Conservation (phyloP, 2,113 vertebrate species). For the Oxygymnocypris stewartii region DNA sequence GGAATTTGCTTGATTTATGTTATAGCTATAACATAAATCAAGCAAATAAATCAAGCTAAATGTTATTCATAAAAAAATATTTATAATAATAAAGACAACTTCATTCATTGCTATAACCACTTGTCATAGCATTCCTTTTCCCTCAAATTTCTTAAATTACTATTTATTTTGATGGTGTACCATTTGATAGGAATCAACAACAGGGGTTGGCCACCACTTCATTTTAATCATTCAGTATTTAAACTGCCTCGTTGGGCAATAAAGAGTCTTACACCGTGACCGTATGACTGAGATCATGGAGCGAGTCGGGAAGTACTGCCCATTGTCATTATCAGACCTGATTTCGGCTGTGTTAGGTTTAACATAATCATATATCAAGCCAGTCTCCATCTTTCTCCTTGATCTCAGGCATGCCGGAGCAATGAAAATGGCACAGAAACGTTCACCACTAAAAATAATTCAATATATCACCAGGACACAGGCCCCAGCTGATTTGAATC, state of each 20-base stretch:
- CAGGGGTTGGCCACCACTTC: background rate
- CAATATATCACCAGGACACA: conserved; percentile 45
- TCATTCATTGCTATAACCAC: too few relatives aligned
- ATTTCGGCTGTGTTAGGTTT: conserved; percentile 52
- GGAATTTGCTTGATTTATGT: too few relatives aligned
- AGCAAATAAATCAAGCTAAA: too few relatives aligned
- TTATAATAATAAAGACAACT: too few relatives aligned
- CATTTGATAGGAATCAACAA: background rate
- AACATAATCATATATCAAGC: conserved; percentile 47
- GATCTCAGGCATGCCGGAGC: conserved; percentile 36
- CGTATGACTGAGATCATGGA: conserved; percentile 22
- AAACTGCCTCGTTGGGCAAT: background rate
- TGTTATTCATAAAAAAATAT: too few relatives aligned
- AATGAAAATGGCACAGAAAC: conserved; percentile 48
- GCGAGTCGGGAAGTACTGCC: conserved; percentile 40
- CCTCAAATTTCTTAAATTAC: background rate
- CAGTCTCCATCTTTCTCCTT: conserved; percentile 49
- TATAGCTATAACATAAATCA: too few relatives aligned
- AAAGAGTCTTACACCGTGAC: conserved; percentile 16
- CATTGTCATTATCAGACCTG: conserved; percentile 56
- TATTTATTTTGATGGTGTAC: background rate
- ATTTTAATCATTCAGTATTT: conserved; percentile 44
- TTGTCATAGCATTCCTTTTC: conserved; percentile 13
- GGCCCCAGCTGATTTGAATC: conserved; percentile 56
- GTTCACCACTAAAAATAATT: conserved; percentile 57